Evolutionary conservation across 2,113 vertebrate genomes (phyloP).

Genomic region (Dermatemys mawii): DNA sequence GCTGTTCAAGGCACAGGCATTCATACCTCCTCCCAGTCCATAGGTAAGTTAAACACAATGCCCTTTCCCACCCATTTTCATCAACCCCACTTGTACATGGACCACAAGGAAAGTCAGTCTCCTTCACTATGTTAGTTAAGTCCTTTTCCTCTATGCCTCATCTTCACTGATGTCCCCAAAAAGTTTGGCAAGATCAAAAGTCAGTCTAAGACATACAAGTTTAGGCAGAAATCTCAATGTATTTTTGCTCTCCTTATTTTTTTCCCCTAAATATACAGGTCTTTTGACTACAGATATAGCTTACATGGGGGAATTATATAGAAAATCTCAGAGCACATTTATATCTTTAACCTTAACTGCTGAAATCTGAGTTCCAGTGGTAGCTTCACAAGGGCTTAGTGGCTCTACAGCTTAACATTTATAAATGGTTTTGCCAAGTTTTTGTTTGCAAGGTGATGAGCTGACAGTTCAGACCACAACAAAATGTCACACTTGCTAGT

Average conservation of each 20-base stretch:
- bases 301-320: constrained; percentile 57
- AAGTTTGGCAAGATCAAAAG: not conserved
- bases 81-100: not conserved
- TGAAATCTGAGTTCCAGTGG: constrained; percentile 42
- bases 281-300: constrained; percentile 47
- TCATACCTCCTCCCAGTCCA: not conserved
- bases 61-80: not conserved
- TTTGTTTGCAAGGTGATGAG: constrained; percentile 40
- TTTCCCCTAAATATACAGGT: constrained; percentile 67
- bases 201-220: not conserved
- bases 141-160: not conserved
- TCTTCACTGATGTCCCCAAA: not conserved
- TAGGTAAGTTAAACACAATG: not conserved
- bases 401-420: constrained; percentile 39
- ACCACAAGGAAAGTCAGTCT: not conserved
- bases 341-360: constrained; percentile 38
- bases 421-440: constrained; percentile 1
- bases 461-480: constrained; percentile 37
- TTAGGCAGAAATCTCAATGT: constrained; percentile 62
- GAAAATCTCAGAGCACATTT: constrained; percentile 31
- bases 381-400: not conserved
- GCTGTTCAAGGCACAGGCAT: fast-evolving
- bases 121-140: not conserved
- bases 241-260: constrained; percentile 67
- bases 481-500: constrained; percentile 7